Percentiles rank a stretch among this genome's conserved stretches.
These are phyloP conservation scores for Platygyra sinensis DNA, from an alignment of 64 coral and sea anemone species.

Conservation along the genomic window DNA sequence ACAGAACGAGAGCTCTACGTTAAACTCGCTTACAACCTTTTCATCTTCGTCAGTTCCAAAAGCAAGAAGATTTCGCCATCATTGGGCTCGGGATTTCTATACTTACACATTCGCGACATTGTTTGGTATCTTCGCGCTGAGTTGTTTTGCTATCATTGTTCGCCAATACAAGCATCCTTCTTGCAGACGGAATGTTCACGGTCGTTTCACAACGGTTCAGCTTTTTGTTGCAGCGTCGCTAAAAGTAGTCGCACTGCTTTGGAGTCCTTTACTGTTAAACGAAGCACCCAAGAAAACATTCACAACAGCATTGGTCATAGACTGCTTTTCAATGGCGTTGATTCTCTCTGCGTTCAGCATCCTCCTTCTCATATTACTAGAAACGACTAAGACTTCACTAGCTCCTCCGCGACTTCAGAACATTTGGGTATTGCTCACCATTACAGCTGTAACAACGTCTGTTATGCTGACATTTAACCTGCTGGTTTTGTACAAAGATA, in stretches of 20 bases:
- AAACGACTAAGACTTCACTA: constrained; percentile 23
- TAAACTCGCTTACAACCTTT: not conserved
- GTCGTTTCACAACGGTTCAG: constrained; percentile 6
- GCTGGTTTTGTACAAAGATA: not conserved
- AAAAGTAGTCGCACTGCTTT: not conserved
- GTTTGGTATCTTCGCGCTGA: constrained; percentile 15
- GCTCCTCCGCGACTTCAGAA: constrained; percentile 16
- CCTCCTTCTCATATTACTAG: constrained; percentile 36
- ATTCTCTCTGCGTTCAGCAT: constrained; percentile 38
- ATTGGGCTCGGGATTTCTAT: constrained; percentile 10
- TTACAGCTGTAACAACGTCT: not conserved
- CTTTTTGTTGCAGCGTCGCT: constrained; percentile 19
- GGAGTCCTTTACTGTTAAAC: not conserved
- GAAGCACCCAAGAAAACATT: not conserved
- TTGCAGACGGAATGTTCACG: not conserved
- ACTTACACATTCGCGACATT: not conserved
- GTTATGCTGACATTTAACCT: constrained; percentile 17
- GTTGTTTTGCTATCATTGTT: not conserved
- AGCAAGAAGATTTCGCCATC: not conserved
- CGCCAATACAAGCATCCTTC: not conserved
- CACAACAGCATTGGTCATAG: not conserved
- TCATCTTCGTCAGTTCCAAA: not conserved
- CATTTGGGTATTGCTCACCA: not conserved
- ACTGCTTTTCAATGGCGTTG: not conserved
- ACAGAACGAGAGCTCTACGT: not conserved